These are phyloP conservation scores for Lagocephalus sceleratus DNA, from an alignment of 2,797 vertebrate species.

Conservation along the genomic window DNA sequence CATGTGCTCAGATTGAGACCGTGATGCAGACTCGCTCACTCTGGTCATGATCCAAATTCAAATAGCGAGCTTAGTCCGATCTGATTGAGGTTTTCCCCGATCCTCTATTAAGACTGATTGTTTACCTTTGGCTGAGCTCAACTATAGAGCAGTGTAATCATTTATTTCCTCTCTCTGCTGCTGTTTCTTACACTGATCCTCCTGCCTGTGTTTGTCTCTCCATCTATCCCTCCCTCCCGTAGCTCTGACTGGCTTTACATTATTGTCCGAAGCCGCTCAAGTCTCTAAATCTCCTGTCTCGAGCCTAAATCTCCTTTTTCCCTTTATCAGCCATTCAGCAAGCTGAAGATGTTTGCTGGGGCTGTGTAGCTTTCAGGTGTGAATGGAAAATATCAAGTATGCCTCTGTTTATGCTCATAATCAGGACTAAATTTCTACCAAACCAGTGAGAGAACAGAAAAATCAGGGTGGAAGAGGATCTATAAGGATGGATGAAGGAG, in stretches of 20 bases:
- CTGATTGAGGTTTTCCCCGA: conserved; percentile 79
- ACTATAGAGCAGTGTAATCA: conserved; percentile 63
- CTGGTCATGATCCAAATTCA: conserved; percentile 62
- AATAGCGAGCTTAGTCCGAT: conserved; percentile 56
- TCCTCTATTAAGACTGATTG: conserved; percentile 79
- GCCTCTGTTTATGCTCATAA: not conserved
- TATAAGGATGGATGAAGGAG: conserved; percentile 44
- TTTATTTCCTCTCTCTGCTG: conserved; percentile 36
- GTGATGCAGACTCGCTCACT: conserved; percentile 26
- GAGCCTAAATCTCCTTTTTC: too few relatives aligned
- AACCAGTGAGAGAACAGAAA: conserved; percentile 6
- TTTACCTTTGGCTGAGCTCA: conserved; percentile 68
- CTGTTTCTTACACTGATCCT: too few relatives aligned
- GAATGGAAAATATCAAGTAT: too few relatives aligned
- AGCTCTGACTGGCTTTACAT: too few relatives aligned
- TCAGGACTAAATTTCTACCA: not conserved
- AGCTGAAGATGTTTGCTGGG: too few relatives aligned
- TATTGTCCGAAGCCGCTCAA: conserved; percentile 10
- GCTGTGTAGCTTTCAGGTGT: too few relatives aligned
- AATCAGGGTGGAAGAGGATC: conserved; percentile 8
- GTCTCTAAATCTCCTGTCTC: too few relatives aligned
- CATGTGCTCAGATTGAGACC: conserved; percentile 3
- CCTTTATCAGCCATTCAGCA: not conserved
- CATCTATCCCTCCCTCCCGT: too few relatives aligned
- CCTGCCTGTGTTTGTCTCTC: too few relatives aligned